Evolutionary conservation across 1,140 invertebrate species (phyloP).

Genomic region (Prorops nasuta): DNA sequence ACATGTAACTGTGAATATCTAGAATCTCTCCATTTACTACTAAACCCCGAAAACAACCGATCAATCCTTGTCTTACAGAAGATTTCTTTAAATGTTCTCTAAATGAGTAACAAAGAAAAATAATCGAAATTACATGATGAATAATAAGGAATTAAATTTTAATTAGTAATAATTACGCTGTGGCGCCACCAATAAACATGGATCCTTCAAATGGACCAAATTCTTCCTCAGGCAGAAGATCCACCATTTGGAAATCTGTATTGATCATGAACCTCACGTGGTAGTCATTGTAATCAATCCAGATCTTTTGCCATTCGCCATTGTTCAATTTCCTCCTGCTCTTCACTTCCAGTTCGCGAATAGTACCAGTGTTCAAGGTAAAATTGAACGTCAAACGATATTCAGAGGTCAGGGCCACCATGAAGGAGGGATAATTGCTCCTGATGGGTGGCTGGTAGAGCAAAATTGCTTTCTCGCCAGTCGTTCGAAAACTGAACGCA

Average conservation of each 20-base stretch:
- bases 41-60: conserved; percentile 88
- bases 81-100: conserved; percentile 78
- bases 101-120: too few species aligned
- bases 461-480: conserved; percentile 83
- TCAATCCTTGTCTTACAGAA: conserved; percentile 81
- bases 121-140: conserved; percentile 23
- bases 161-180: too few species aligned
- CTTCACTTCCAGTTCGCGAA: conserved; percentile 75
- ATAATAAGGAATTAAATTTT: too few species aligned
- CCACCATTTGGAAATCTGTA: conserved; percentile 82
- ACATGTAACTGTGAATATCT: conserved; percentile 91
- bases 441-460: conserved; percentile 86
- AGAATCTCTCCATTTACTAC: conserved; percentile 88
- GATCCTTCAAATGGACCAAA: conserved; percentile 90
- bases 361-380: conserved; percentile 78
- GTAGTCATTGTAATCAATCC: conserved; percentile 90
- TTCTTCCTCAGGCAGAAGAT: conserved; percentile 79
- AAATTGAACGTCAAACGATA: conserved; percentile 88
- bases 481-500: conserved; percentile 89
- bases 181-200: conserved; percentile 89
- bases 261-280: conserved; percentile 94
- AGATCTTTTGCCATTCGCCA: conserved; percentile 93
- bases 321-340: conserved; percentile 80
- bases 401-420: conserved; percentile 81
- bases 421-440: conserved; percentile 85